These are phyloP conservation scores for Phylloscopus whistleri DNA, from an alignment of 2,113 vertebrate genomes.

Conservation along the genomic window DNA sequence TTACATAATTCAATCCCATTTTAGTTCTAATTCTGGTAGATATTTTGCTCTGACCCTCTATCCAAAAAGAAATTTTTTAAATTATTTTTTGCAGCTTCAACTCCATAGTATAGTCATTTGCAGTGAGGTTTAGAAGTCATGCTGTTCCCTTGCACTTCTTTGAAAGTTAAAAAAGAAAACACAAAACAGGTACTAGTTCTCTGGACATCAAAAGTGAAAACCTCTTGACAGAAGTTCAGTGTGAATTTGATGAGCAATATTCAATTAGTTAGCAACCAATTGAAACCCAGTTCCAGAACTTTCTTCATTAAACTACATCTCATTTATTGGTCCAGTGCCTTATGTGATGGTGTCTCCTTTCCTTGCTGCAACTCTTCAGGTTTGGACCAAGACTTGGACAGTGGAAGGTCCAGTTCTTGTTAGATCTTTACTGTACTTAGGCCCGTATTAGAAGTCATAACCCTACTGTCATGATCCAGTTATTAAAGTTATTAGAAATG, in stretches of 20 bases:
- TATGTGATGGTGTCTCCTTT: neutral
- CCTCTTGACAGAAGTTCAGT: neutral
- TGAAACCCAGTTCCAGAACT: neutral
- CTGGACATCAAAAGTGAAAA: neutral
- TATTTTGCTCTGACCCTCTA: neutral
- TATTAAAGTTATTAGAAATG: neutral
- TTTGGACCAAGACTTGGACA: neutral
- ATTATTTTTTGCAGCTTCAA: neutral
- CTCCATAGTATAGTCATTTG: neutral
- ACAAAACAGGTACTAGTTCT: neutral
- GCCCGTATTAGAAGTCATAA: neutral
- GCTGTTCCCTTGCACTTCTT: neutral
- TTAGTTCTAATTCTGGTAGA: neutral
- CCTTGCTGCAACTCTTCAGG: neutral
- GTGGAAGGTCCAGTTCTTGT: neutral
- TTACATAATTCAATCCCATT: neutral
- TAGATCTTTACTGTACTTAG: neutral
- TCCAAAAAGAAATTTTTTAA: neutral
- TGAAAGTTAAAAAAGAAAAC: neutral
- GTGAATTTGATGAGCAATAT: neutral
- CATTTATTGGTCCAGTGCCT: neutral
- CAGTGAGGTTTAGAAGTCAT: neutral
- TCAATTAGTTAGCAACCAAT: neutral
- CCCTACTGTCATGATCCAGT: neutral
- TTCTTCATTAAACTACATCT: neutral